Evolutionary conservation across 35 echinoderm and acorn worm genomes (phyloP), one percentile per base, ranked within the genome.

Genomic region (Strongylocentrotus purpuratus): DNA sequence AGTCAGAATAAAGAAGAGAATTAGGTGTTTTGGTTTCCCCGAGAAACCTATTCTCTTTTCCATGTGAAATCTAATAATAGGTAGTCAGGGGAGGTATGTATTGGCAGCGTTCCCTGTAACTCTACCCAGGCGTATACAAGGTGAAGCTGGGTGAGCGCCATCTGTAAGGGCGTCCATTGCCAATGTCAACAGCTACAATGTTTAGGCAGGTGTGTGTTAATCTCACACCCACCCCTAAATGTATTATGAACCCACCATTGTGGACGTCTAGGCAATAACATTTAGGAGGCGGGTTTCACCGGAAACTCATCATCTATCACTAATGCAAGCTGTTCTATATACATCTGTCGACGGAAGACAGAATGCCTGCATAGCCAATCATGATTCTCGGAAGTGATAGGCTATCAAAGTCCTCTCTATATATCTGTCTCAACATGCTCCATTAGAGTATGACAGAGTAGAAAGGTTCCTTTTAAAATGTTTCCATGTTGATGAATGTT

Each of bases 31-130:
- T 78, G 65, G 20, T 78, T 78, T 78, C 22, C 7, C 22, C 65
- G 65, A n/a, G 65, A 78, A 78, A 78, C 65, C 0, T 78, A 5
- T 28, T 78, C 65, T 78, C 65, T n/a, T 78, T 78, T 78, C 22
- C 65, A 78, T 78, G 65, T 28, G 65, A 78, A 78, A 78, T 78
- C 65, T 78, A 78, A 78, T 78, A 78, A 78, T 78, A 78, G 25
- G 2, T n/a, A 22, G 65, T 78, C 65, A 78, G 65, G 15, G 35
- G 65, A 78, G 65, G 65, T 5, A 78, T 28, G 65, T 78, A 78
- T 78, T 78, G 18, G 65, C 20, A 78, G 65, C 7, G 65, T 78
- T 78, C 2, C 28, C 65, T 78, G 65, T 78, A 78, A 78, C 65
- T n/a, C 22, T 78, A 28, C 22, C 65, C 2, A 78, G 20, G 65